Evolutionary conservation across 2,888 invertebrate genomes (phyloP).

Genomic region (Eristalinus sepulchralis): DNA sequence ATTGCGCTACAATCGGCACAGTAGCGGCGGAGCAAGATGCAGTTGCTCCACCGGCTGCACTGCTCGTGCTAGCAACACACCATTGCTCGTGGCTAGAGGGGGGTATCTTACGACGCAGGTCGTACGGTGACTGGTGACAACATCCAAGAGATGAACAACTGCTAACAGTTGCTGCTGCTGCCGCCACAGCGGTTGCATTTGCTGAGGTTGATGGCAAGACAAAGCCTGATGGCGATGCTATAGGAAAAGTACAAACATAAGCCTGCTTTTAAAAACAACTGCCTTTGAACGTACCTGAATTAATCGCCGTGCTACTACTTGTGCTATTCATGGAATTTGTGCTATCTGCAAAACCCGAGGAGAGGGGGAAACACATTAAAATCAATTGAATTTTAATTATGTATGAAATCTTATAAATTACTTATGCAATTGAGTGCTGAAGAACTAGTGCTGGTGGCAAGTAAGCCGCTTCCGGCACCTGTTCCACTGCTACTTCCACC

Average conservation of each 20-base stretch:
- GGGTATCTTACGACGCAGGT: constrained; percentile 89
- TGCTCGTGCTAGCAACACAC: constrained; percentile 74
- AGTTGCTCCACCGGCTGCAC: constrained; percentile 63
- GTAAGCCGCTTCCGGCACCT: constrained; percentile 39
- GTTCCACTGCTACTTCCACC: constrained; percentile 30
- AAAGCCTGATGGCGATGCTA: constrained; percentile 61
- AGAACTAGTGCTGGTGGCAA: constrained; percentile 62
- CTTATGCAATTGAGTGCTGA: constrained; percentile 68
- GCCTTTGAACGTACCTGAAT: constrained; percentile 54
- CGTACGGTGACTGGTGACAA: constrained; percentile 93
- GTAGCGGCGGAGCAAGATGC: constrained; percentile 61
- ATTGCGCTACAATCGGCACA: constrained; percentile 74
- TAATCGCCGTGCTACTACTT: constrained; percentile 67
- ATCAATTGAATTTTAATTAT: not conserved
- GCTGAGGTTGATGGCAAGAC: constrained; percentile 68
- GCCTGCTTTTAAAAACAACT: constrained; percentile 21
- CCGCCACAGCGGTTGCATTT: constrained; percentile 72
- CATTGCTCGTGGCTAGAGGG: constrained; percentile 78
- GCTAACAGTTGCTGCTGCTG: constrained; percentile 70
- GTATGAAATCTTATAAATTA: constrained; percentile 18
- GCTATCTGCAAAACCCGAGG: constrained; percentile 41
- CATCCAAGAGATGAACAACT: constrained; percentile 79
- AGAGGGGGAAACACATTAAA: not conserved
- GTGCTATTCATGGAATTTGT: constrained; percentile 67
- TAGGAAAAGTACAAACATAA: not conserved